A percentile compares a stretch with the other conserved stretches of the same genome.
phyloP scores from a whole-genome alignment of 2,888 invertebrate species.

The Calliopum simillimum region DNA sequence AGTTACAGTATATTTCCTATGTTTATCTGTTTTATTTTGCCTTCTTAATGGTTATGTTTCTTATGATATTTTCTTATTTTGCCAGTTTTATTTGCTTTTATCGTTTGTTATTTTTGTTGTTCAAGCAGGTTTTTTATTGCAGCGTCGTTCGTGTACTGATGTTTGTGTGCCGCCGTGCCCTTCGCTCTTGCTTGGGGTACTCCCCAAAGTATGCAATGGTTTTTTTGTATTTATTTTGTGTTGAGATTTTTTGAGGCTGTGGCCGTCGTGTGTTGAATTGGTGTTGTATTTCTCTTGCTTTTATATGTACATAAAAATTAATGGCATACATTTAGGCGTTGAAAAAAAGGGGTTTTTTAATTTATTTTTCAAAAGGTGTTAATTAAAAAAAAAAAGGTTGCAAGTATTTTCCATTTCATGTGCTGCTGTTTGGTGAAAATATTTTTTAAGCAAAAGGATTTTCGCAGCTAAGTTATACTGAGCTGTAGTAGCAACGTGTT shows the following conservation, averaged over 20 bases:
- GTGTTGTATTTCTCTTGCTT: constrained; percentile 2
- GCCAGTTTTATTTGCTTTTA: constrained; percentile 16
- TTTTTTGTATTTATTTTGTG: neutral
- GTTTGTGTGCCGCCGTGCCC: too few species aligned
- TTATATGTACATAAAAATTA: constrained; percentile 31
- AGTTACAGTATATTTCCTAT: neutral
- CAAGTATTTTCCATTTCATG: too few species aligned
- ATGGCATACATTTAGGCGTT: constrained; percentile 28
- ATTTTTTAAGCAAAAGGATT: too few species aligned
- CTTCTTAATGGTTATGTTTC: constrained; percentile 1
- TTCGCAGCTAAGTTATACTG: too few species aligned
- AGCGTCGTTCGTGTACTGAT: too few species aligned
- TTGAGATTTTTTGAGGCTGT: constrained; percentile 36
- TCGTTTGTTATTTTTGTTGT: constrained; percentile 18
- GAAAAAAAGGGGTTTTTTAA: neutral
- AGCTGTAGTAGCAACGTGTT: too few species aligned
- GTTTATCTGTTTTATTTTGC: constrained; percentile 21
- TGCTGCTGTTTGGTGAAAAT: too few species aligned
- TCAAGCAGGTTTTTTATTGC: too few species aligned
- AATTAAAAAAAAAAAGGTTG: too few species aligned
- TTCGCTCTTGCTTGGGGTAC: neutral
- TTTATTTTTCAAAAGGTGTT: too few species aligned
- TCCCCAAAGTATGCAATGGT: constrained; percentile 17
- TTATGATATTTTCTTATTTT: constrained; percentile 6
- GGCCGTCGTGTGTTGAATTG: constrained; percentile 31